A percentile compares a stretch with the other conserved stretches of the same genome.
phyloP scores from a whole-genome alignment of 2,113 vertebrate species.

The Ictidomys tridecemlineatus region DNA sequence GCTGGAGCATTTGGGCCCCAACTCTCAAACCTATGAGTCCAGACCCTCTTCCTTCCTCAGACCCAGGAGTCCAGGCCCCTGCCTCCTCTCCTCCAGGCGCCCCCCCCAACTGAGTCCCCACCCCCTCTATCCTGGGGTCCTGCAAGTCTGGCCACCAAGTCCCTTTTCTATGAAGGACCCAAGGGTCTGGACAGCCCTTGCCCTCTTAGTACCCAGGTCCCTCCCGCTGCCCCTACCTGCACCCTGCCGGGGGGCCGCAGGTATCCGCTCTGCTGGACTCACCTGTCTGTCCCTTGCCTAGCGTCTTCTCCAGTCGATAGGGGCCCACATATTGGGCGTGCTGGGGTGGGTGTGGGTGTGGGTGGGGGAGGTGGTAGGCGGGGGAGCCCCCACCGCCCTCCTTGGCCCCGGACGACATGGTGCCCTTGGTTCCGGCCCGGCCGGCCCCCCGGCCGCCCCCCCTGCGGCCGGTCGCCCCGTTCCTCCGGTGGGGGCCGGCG shows the following conservation, averaged over 20 bases:
- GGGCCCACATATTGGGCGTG: constrained; percentile 88
- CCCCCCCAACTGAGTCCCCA: background rate
- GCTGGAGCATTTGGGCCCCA: background rate
- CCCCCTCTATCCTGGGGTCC: background rate
- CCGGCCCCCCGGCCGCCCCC: constrained; percentile 78
- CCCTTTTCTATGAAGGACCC: background rate
- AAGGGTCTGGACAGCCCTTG: background rate
- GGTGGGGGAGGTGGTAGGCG: constrained; percentile 79
- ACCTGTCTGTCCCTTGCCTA: constrained; percentile 89
- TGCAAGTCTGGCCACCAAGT: background rate
- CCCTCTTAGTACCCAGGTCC: background rate
- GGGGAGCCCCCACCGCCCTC: constrained; percentile 78
- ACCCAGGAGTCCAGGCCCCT: background rate
- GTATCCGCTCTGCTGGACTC: constrained; percentile 64
- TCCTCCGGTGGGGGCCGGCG: constrained; percentile 81
- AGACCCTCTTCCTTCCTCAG: background rate
- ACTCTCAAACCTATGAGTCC: background rate
- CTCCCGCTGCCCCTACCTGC: background rate
- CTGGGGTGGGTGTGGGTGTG: constrained; percentile 81
- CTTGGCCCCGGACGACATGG: constrained; percentile 82
- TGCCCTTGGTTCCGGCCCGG: constrained; percentile 80
- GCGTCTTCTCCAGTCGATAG: constrained; percentile 88
- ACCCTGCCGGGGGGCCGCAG: background rate
- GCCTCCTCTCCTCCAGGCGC: background rate
- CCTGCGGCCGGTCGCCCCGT: constrained; percentile 78